Conservation (phyloP, 2,888 invertebrate genomes). For the Corbicula japonica region DNA sequence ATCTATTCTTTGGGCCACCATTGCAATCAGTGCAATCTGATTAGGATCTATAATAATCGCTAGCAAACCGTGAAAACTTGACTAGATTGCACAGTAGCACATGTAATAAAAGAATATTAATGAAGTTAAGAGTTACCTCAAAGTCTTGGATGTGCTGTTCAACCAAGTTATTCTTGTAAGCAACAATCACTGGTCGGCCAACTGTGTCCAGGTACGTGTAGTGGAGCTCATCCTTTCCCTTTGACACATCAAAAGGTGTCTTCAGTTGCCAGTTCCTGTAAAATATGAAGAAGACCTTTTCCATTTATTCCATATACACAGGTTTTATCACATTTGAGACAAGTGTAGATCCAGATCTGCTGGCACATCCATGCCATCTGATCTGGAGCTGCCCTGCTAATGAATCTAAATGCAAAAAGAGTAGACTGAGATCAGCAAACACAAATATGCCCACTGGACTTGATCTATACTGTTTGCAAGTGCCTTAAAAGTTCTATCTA, state of each 20-base stretch:
- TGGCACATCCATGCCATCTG: too few species aligned
- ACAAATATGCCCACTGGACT: too few species aligned
- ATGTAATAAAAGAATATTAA: background rate
- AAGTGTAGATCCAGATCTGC: too few species aligned
- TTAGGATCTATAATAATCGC: background rate
- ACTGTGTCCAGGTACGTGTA: slow-evolving; percentile 98
- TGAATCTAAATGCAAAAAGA: too few species aligned
- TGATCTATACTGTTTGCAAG: too few species aligned
- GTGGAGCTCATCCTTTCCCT: slow-evolving; percentile 92
- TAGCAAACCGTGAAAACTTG: background rate
- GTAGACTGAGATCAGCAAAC: too few species aligned
- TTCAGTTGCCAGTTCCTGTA: slow-evolving; percentile 91
- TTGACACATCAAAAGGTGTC: slow-evolving; percentile 93
- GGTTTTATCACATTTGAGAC: too few species aligned
- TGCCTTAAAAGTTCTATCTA: too few species aligned
- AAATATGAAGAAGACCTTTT: too few species aligned
- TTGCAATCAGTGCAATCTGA: background rate
- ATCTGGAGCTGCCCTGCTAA: too few species aligned
- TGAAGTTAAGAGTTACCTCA: slow-evolving; percentile 87
- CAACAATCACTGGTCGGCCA: slow-evolving; percentile 96
- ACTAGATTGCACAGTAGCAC: background rate
- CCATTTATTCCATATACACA: too few species aligned
- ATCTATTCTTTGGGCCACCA: background rate
- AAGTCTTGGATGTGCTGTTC: slow-evolving; percentile 99
- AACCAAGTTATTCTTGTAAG: slow-evolving; percentile 93